Base-by-base conservation (phyloP, 2,797 vertebrate genomes). In the Saguinus oedipus region DNA sequence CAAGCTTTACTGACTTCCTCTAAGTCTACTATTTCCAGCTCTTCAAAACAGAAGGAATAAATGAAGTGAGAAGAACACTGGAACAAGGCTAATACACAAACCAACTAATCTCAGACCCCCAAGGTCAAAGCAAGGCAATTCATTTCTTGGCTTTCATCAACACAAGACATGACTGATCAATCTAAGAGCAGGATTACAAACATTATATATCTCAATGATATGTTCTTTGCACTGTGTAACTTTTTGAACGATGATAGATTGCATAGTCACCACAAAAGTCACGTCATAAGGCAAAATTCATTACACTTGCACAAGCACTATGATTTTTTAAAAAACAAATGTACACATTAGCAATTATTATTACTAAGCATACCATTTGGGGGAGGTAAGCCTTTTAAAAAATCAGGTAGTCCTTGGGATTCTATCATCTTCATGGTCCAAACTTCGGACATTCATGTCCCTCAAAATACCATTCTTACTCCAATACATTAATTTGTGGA, bases 201-300 rank as follows among this genome's bases (percentile, higher is more conserved):
- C 98, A 98, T 98, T 97, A 98, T 98, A 98, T 95, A 98, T 98
- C 98, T 99, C 98, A 99, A 98, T 99, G 98, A 99, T 98, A 98
- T 64, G 98, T 98, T 98, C 97, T 98, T 97, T 39, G 93, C 97
- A 97, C 98, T 98, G 96, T 98, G 98, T 98, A 98, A 98, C 97
- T 98, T 98, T 98, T 96, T 95, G 97, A 98, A 98, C 97, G 98
- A 98, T 98, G 98, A 99, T 27, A 97, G 97, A 98, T 98, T 97
- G 90, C 97, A 96, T 95, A 70, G 93, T 88, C 27, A 17, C 86
- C 68, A 89, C 76, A 90, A 95, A 97, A 98, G 97, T 96, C 98
- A 98, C 97, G 95, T 98, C 97, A 97, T 70, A 98, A 98, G 57
- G 97, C 89, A 98, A 97, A 98, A 97, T 36, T 97, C 57, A 96